phyloP scores from a whole-genome alignment of 2,113 vertebrate genomes.

The Halcyon malimbica region DNA sequence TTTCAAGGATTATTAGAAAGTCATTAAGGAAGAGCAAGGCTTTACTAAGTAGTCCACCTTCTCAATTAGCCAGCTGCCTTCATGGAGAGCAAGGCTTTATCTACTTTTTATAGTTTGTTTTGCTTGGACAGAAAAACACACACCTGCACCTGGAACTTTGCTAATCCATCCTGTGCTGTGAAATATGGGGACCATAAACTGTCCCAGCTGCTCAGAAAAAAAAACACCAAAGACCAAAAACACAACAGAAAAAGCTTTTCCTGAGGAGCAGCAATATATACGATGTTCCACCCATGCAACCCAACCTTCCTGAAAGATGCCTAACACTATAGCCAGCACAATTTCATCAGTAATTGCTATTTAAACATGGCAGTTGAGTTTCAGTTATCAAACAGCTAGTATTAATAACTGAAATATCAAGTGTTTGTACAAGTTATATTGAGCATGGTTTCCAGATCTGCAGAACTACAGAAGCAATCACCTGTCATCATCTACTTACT shows the following conservation, averaged over 20 bases:
- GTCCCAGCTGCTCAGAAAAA: not conserved
- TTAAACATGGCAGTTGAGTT: not conserved
- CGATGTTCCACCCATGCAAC: not conserved
- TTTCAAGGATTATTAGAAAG: conserved; percentile 34
- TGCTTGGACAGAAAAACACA: not conserved
- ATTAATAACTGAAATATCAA: not conserved
- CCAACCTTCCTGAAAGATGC: not conserved
- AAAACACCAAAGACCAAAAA: not conserved
- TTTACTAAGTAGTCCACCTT: not conserved
- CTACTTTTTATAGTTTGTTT: not conserved
- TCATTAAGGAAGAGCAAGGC: not conserved
- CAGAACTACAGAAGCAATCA: not conserved
- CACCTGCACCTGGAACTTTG: not conserved
- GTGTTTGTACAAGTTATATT: not conserved
- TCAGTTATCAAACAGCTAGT: not conserved
- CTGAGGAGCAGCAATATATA: not conserved
- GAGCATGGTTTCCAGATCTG: not conserved
- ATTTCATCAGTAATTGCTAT: not conserved
- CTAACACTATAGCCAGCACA: not conserved
- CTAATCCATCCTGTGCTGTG: not conserved
- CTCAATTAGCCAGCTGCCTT: not conserved
- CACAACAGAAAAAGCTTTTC: not conserved
- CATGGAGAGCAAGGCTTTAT: not conserved
- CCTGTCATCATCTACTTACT: not conserved
- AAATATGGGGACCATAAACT: not conserved